Conservation (phyloP, 2,888 invertebrate genomes). For the Ecdyonurus torrentis region DNA sequence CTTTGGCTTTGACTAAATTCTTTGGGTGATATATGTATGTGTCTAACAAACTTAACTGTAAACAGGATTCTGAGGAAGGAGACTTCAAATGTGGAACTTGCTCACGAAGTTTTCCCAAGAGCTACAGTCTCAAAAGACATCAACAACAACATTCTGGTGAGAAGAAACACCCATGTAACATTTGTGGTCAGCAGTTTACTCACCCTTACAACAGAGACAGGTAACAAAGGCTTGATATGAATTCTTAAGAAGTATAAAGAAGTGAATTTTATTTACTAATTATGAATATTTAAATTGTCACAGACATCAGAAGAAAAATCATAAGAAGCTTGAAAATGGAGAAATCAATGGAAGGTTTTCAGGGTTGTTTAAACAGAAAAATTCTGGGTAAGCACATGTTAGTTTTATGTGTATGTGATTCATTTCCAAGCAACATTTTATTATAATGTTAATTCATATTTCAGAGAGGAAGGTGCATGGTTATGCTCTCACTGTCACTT, state of each 20-base stretch:
- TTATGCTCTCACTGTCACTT: constrained; percentile 25
- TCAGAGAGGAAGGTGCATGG: constrained; percentile 19
- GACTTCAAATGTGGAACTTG: constrained; percentile 21
- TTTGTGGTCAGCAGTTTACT: constrained; percentile 20
- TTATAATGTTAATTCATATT: too few relatives aligned
- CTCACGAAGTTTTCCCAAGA: constrained; percentile 21
- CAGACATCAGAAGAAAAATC: constrained; percentile 12
- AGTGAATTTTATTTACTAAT: background rate
- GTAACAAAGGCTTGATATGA: constrained; percentile 8
- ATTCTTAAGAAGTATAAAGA: background rate
- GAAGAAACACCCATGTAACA: constrained; percentile 15
- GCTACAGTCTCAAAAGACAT: constrained; percentile 23
- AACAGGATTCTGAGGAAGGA: background rate
- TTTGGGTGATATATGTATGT: too few relatives aligned
- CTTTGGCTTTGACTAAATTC: too few relatives aligned
- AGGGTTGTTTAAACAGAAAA: constrained; percentile 9
- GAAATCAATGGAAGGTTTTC: background rate
- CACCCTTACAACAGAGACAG: constrained; percentile 19
- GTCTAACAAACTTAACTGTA: too few relatives aligned
- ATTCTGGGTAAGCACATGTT: constrained; percentile 8
- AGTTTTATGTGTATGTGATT: background rate
- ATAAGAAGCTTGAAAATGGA: constrained; percentile 7
- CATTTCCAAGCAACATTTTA: too few relatives aligned
- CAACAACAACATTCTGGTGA: constrained; percentile 20
- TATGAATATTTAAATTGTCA: constrained; percentile 4